phyloP scores from a whole-genome alignment of 1,140 invertebrate species.

The Kradibia gibbosae region DNA sequence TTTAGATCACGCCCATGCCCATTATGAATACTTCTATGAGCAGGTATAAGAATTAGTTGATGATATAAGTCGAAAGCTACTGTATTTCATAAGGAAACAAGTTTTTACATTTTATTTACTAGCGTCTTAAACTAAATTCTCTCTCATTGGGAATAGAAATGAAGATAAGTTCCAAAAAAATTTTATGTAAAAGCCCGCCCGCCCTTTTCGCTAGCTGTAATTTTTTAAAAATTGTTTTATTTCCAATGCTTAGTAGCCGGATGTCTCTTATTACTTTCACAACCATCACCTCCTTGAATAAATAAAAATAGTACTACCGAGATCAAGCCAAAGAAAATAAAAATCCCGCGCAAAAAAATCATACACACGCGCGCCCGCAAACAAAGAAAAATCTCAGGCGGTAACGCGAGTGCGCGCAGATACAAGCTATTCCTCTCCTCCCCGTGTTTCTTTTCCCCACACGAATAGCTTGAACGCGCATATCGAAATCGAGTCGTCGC shows the following conservation, averaged over 20 bases:
- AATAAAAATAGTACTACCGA: constrained; percentile 22
- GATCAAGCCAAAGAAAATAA: neutral
- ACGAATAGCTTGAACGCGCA: constrained; percentile 45
- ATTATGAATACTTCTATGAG: neutral
- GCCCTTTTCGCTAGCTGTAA: neutral
- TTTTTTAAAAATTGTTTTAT: neutral
- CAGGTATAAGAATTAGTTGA: constrained; percentile 16
- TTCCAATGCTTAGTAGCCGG: neutral
- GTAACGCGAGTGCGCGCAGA: constrained; percentile 6
- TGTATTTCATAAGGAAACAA: neutral
- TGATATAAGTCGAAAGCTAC: neutral
- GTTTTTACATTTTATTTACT: neutral
- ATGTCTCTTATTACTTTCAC: too few relatives aligned
- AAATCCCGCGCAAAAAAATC: neutral
- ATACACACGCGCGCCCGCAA: constrained; percentile 35
- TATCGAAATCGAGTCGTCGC: constrained; percentile 53
- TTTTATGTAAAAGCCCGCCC: neutral
- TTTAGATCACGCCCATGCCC: neutral
- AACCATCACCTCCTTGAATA: neutral
- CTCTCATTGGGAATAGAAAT: neutral
- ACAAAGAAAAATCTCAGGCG: constrained; percentile 37
- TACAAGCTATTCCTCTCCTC: neutral
- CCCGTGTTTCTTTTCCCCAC: constrained; percentile 22
- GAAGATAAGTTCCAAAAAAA: neutral
- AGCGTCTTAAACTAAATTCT: neutral